Conservation (phyloP, 2,888 invertebrate genomes). For the Anoncus sp. region DNA sequence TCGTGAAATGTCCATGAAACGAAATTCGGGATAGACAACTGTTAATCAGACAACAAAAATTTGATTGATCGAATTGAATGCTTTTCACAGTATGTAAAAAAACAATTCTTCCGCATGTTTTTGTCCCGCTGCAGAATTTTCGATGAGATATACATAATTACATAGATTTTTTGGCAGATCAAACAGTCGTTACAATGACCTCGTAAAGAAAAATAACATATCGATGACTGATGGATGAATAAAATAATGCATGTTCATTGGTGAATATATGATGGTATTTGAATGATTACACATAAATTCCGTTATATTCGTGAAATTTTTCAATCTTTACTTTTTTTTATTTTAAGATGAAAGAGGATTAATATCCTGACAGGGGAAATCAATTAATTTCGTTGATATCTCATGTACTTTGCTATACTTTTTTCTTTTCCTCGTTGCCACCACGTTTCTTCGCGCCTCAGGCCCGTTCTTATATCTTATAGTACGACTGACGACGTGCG, state of each 20-base stretch:
- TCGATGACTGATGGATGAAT: not conserved
- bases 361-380: not conserved
- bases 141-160: too few species aligned
- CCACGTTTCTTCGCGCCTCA: conserved; percentile 27
- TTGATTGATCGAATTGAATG: not conserved
- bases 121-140: not conserved
- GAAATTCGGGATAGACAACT: too few species aligned
- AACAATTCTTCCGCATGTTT: not conserved
- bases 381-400: conserved; percentile 1
- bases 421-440: conserved; percentile 9
- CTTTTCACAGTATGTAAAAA: not conserved
- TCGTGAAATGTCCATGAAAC: too few species aligned
- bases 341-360: not conserved
- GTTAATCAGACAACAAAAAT: not conserved
- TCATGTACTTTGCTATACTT: conserved; percentile 6
- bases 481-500: conserved; percentile 34
- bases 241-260: not conserved
- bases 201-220: not conserved
- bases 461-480: conserved; percentile 23
- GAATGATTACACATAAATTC: not conserved
- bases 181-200: not conserved
- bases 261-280: too few species aligned
- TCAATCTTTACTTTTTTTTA: not conserved
- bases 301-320: not conserved
- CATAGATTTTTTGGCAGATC: not conserved